Base-by-base conservation (phyloP, 2,113 vertebrate species). In the Erpornis zantholeuca region DNA sequence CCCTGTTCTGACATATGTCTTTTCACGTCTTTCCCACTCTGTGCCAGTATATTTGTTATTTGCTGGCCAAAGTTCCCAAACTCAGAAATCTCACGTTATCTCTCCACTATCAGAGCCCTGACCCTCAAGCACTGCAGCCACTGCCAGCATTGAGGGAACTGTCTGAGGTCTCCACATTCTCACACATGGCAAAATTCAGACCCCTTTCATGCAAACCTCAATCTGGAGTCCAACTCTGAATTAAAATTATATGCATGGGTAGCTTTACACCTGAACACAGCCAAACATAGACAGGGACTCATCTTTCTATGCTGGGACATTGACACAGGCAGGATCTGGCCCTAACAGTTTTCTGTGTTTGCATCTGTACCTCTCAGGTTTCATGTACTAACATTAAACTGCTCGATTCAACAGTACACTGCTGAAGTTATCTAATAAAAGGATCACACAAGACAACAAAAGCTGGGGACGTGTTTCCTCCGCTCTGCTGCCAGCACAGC, bases 401-500 rank as follows among this genome's bases (percentile, higher is more conserved):
- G 60, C 59, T 81, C 1, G 0, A 53, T 57, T 89, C 44, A 66
- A 17, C 84, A 61, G 64, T 16, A 50, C 10, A 4, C 45, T 72
- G 53, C 60, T 66, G 60, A 90, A 93, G 61, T 63, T 78, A 85
- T 47, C 84, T 77, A 88, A 78, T 53, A 49, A 82, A 86, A 90
- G 45, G 68, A 86, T 88, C 82, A 78, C 1, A 0, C 38, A 5
- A 70, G 56, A 86, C 81, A 66, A 86, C 38, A 88, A 81, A 83
- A 64, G 27, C 56, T 52, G 72, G 35, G 78, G 79, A 85, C 0
- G 0, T 0, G 1, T 25, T 90, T 86, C 44, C 68, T 80, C 31
- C 0, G 0, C 61, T 70, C 79, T 12, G n/a, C 40, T 83, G 87
- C 68, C 85, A 90, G 85, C 47, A 36, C 5, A 0, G 68, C 90